Percentiles rank a stretch among this genome's conserved stretches.
phyloP scores from a whole-genome alignment of 2,113 vertebrate genomes.

The Semicossyphus pulcher region DNA sequence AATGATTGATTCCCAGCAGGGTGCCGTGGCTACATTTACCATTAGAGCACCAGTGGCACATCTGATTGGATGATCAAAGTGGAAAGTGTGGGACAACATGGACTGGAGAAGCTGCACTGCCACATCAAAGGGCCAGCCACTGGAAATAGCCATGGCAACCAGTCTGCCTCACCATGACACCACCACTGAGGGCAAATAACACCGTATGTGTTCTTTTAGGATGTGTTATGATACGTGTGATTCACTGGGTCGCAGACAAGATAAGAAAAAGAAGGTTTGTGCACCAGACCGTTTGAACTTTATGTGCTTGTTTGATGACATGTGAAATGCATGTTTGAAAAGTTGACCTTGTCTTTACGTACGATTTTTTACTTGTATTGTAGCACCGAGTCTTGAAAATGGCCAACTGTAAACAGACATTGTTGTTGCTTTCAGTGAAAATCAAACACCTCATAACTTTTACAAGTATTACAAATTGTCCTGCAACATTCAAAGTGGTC shows the following conservation, averaged over 20 bases:
- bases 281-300: neutral
- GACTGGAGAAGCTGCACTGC: conserved; percentile 18
- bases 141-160: conserved; percentile 67
- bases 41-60: neutral
- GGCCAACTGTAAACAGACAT: neutral
- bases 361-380: neutral
- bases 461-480: neutral
- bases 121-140: conserved; percentile 56
- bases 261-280: neutral
- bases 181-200: conserved; percentile 37
- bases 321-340: neutral
- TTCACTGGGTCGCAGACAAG: neutral
- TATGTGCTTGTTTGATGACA: too few relatives aligned
- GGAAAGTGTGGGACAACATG: neutral
- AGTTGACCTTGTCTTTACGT: neutral
- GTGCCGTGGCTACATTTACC: neutral
- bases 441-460: neutral
- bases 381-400: neutral
- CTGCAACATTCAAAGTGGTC: too few relatives aligned
- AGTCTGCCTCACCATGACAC: conserved; percentile 33
- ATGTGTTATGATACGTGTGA: conserved; percentile 16
- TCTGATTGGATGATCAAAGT: conserved; percentile 17
- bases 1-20: neutral
- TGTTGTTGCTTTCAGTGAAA: neutral
- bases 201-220: conserved; percentile 33